A percentile compares a stretch with the other conserved stretches of the same genome.
Conservation (phyloP, 2,797 vertebrate genomes). For the Sebastes vulpes region DNA sequence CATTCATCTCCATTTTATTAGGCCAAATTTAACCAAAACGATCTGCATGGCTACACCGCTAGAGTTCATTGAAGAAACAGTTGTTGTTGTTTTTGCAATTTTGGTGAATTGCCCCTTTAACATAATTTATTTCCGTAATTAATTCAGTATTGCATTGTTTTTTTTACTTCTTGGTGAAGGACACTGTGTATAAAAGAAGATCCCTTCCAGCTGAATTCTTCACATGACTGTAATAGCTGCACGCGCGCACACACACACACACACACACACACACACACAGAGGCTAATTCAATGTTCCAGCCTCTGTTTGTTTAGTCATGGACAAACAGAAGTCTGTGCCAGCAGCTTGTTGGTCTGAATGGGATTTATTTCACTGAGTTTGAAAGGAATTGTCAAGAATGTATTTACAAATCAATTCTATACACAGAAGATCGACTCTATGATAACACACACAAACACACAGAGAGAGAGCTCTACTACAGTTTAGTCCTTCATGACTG, state of each 20-base stretch:
- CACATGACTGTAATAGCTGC: neutral
- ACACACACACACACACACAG: neutral
- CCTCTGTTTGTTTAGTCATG: constrained; percentile 46
- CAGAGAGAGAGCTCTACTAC: neutral
- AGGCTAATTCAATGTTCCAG: constrained; percentile 50
- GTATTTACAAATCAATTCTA: constrained; percentile 59
- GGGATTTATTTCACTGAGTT: constrained; percentile 44
- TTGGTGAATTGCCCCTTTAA: neutral
- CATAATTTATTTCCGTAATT: neutral
- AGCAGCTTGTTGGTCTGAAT: constrained; percentile 47
- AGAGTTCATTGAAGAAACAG: too few relatives aligned
- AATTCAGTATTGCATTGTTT: neutral
- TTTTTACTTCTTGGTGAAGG: neutral
- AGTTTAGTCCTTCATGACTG: constrained; percentile 34
- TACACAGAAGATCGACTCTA: constrained; percentile 29
- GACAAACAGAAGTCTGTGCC: constrained; percentile 42
- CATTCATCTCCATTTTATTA: too few relatives aligned
- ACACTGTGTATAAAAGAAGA: neutral
- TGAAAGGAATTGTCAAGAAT: constrained; percentile 49
- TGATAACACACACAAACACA: constrained; percentile 17
- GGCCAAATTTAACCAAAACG: too few relatives aligned
- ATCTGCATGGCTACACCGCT: too few relatives aligned
- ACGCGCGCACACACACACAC: neutral
- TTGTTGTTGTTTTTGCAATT: neutral
- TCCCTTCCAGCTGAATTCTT: constrained; percentile 7